Percentiles rank a stretch among this genome's conserved stretches.
Evolutionary conservation across 2,113 vertebrate species (phyloP).

Genomic region (Gopherus flavomarginatus): DNA sequence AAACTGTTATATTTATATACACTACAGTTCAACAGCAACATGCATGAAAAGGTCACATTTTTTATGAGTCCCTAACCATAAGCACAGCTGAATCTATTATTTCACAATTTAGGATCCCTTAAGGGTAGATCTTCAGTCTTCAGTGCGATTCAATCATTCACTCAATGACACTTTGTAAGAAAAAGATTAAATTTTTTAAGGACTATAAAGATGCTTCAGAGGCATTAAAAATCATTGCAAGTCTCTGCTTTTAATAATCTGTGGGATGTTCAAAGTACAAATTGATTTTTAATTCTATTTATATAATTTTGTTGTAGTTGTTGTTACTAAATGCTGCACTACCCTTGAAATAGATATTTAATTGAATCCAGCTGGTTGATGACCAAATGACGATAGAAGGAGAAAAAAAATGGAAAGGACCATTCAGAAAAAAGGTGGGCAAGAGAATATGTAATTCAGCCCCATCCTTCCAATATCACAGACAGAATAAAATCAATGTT

Average conservation of each 20-base stretch:
- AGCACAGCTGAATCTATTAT: not conserved
- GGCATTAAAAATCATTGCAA: not conserved
- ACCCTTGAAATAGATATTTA: not conserved
- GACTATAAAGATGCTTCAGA: not conserved
- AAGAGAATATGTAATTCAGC: not conserved
- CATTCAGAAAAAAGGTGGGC: not conserved
- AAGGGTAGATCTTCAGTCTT: not conserved
- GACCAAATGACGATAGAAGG: not conserved
- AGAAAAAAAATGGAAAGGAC: not conserved
- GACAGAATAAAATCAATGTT: not conserved
- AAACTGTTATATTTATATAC: not conserved
- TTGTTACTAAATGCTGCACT: not conserved
- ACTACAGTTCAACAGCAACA: not conserved
- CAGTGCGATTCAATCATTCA: not conserved
- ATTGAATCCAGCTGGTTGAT: not conserved
- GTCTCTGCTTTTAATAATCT: not conserved
- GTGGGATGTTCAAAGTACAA: not conserved
- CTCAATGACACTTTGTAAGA: not conserved
- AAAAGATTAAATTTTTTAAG: too few species aligned
- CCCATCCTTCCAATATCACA: not conserved
- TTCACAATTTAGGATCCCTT: rapidly evolving
- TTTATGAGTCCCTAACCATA: not conserved
- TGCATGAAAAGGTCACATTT: not conserved
- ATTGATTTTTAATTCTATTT: not conserved
- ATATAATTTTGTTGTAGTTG: not conserved